Base-by-base conservation (phyloP, 2,888 invertebrate genomes). In the Agrotis segetum region DNA sequence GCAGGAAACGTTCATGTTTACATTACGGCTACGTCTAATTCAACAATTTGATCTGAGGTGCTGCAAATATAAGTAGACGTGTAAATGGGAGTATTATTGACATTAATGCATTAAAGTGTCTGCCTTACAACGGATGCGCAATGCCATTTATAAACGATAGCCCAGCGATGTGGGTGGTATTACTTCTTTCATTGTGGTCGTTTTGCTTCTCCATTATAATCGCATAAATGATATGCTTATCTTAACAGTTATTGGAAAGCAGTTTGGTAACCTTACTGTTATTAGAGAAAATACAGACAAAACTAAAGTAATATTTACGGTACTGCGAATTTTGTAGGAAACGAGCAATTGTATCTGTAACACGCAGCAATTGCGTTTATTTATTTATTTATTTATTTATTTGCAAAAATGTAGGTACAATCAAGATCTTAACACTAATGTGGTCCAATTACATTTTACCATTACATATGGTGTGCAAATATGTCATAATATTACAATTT, bases 71-170 rank as follows among this genome's bases (percentile, higher is more conserved):
- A 81, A 84, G 79, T 77, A 83, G 83, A 88, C 83, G 82, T 85
- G 85, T 85, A 86, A 84, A 87, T 84, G 85, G 77, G 83, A 85
- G 87, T 85, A 82, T 87, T 88, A 91, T 88, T 87, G 88, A 87
- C 89, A 89, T 88, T 85, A 90, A 90, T 89, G 90, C 90, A 91
- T 91, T 90, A 90, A 89, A 90, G 91, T 91, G 90, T 87, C 88
- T 87, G 90, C 88, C 91, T 89, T 87, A 87, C 88, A 91, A 88
- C 94, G 95, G 94, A 95, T 92, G 91, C 83, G 90, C 88, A 88
- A 86, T 90, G 90, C 92, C 92, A 91, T 94, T 93, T 91, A 91
- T 92, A 93, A 93, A 91, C 91, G 89, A 89, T 88, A 86, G 84
- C 82, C 66, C 72, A 82, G 71, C 93, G 82, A 85, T 88, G 93